Base-by-base conservation (phyloP, 2,888 invertebrate genomes). In the Drosophila lacicola region DNA sequence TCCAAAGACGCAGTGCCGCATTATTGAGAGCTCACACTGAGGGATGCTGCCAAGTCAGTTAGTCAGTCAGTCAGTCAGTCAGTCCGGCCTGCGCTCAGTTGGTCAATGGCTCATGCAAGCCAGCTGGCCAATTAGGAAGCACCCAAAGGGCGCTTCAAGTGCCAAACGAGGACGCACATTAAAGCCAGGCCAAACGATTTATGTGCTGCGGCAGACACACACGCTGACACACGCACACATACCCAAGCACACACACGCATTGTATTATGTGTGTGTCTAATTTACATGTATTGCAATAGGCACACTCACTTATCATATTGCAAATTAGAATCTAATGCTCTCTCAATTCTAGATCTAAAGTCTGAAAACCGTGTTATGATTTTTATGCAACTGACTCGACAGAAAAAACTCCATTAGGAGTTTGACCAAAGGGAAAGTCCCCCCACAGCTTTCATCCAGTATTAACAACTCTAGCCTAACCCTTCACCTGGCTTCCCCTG, bases 141-240 rank as follows among this genome's bases (percentile, higher is more conserved):
- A 68, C 72, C 75, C 89, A 80, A 71, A 73, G 75, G 85, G 66
- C 74, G 66, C 74, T 70, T 60, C 61, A 73, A 68, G 66, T 75
- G 60, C 74, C 77, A 85, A 79, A 79, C 79, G 79, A 79, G 82
- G 82, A 71, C 79, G 80, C 82, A 82, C 79, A 80, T 80, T 80
- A 82, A 71, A 82, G 71, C 71, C 71, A 60, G 64, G 64, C 68
- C 75, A 66, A 68, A 65, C 65, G 78, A 78, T 73, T 81, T 81
- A 81, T 81, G 68, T 70, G 53, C 51, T 80, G 73, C 72, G 73
- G 63, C 72, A 71, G 29, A 55, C 62, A 64, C 61, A 46, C 58
- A 44, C 51, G 42, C 45, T 50, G 45, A 44, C 53, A 42, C 39
- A 49, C 51, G 11, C 34, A 46, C 33, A 33, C 25, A 3, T 39